phyloP scores from a whole-genome alignment of 23 tunicate genomes.

The Trididemnum clinides region DNA sequence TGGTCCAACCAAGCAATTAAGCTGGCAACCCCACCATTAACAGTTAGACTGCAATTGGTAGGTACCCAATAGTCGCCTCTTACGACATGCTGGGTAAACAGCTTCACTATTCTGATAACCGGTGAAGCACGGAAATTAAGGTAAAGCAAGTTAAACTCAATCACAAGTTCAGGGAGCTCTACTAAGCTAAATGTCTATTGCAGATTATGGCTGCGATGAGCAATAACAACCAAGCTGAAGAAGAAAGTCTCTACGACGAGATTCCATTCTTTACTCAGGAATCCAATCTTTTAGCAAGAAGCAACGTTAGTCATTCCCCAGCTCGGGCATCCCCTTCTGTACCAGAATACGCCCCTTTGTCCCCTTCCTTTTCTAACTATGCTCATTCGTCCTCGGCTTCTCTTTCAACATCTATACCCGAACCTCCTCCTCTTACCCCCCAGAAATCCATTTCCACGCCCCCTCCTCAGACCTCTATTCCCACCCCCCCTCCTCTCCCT shows the following conservation, averaged over 20 bases:
- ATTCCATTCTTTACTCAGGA: conserved; percentile 46
- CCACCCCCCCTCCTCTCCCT: background rate
- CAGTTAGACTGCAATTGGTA: too few relatives aligned
- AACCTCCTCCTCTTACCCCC: background rate
- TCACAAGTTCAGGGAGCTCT: background rate
- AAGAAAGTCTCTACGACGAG: conserved; percentile 59
- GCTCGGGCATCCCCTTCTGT: background rate
- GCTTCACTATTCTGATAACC: too few relatives aligned
- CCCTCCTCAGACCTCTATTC: background rate
- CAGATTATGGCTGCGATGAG: background rate
- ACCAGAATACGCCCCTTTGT: background rate
- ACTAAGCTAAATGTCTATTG: background rate
- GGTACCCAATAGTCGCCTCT: too few relatives aligned
- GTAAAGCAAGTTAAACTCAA: too few relatives aligned
- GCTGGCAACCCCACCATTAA: too few relatives aligned
- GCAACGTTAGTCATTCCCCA: background rate
- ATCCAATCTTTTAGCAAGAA: background rate
- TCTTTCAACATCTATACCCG: background rate
- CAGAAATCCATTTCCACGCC: background rate
- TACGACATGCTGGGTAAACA: too few relatives aligned
- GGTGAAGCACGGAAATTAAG: too few relatives aligned
- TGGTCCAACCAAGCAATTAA: too few relatives aligned
- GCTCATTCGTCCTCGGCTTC: background rate
- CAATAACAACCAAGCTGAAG: too few relatives aligned
- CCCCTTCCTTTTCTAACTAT: background rate